phyloP scores from a whole-genome alignment of 2,888 invertebrate genomes.

The Lasioglossum lativentre region DNA sequence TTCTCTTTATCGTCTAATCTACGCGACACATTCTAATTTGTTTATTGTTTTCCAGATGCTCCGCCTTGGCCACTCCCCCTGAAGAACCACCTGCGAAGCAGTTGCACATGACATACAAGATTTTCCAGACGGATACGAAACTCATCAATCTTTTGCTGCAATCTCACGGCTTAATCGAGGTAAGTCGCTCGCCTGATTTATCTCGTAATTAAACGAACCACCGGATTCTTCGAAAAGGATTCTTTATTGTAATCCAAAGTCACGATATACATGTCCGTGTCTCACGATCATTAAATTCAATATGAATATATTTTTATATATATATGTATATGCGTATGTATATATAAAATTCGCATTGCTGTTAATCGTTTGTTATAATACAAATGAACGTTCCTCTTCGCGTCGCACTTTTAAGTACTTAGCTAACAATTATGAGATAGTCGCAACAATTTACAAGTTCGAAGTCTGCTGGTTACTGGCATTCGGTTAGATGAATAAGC shows the following conservation, averaged over 20 bases:
- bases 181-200: constrained; percentile 76
- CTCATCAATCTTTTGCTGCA: constrained; percentile 90
- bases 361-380: constrained; percentile 17
- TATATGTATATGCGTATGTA: neutral
- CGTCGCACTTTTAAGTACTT: constrained; percentile 30
- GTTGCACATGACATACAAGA: constrained; percentile 92
- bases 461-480: constrained; percentile 25
- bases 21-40: neutral
- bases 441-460: constrained; percentile 17
- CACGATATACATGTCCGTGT: constrained; percentile 20
- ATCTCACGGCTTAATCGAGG: constrained; percentile 92
- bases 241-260: constrained; percentile 33
- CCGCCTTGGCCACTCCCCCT: constrained; percentile 82
- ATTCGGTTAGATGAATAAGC: constrained; percentile 7
- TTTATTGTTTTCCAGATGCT: constrained; percentile 75
- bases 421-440: constrained; percentile 13
- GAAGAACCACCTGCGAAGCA: constrained; percentile 83
- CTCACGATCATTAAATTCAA: constrained; percentile 24
- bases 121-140: constrained; percentile 93
- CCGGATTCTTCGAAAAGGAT: constrained; percentile 16
- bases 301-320: constrained; percentile 8
- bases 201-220: neutral
- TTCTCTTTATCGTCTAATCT: neutral
- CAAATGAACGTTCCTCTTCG: constrained; percentile 2
- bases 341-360: constrained; percentile 24